Evolutionary conservation across 1,140 invertebrate genomes (phyloP).

Genomic region (Drosophila nannoptera): DNA sequence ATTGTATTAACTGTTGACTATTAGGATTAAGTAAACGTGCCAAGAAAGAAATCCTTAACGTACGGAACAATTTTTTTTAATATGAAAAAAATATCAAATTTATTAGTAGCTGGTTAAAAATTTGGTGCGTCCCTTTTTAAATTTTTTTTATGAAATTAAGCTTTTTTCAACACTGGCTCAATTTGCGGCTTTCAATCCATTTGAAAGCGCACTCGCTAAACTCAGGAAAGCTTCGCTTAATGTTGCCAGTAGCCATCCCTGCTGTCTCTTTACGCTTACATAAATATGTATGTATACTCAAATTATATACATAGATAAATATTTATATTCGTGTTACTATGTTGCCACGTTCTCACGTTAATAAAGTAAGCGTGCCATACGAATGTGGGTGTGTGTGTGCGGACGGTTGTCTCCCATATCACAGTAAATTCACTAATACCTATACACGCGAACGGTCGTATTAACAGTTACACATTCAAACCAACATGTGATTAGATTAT

Average conservation of each 20-base stretch:
- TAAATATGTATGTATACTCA: neutral
- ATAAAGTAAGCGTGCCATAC: slow-evolving; percentile 19
- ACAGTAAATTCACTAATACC: neutral
- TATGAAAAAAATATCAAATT: too few relatives aligned
- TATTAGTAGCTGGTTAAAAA: too few relatives aligned
- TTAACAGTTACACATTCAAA: slow-evolving; percentile 19
- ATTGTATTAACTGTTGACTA: neutral
- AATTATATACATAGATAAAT: slow-evolving; percentile 4
- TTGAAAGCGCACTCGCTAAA: slow-evolving; percentile 12
- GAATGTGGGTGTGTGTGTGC: slow-evolving; percentile 16
- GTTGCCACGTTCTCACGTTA: slow-evolving; percentile 24
- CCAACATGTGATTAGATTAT: slow-evolving; percentile 37
- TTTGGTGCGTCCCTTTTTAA: neutral
- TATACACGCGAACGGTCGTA: neutral
- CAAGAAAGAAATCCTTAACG: too few relatives aligned
- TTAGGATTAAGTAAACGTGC: neutral
- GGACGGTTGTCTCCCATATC: slow-evolving; percentile 31
- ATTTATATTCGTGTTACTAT: slow-evolving; percentile 12
- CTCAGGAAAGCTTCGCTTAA: slow-evolving; percentile 6
- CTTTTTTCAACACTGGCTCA: slow-evolving; percentile 9
- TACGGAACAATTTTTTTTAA: too few relatives aligned
- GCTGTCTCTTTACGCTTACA: neutral
- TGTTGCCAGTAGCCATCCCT: neutral
- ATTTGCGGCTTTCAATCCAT: slow-evolving; percentile 18
- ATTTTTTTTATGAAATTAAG: neutral